A percentile compares a stretch with the other conserved stretches of the same genome.
phyloP scores from a whole-genome alignment of 2,888 invertebrate genomes.

The Hirtodrosophila histrioides region DNA sequence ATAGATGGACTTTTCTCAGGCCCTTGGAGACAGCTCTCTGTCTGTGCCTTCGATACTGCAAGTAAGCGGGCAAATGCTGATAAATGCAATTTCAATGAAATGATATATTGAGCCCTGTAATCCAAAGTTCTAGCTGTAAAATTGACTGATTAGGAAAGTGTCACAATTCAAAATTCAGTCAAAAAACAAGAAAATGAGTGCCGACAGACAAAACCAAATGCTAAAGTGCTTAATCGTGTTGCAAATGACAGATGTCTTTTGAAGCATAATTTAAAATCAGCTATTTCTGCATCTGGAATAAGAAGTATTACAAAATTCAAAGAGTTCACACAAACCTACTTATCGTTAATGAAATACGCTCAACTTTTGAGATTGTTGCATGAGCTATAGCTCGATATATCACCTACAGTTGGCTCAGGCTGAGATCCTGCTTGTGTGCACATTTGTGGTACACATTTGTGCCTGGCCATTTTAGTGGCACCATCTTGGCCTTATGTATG shows the following conservation, averaged over 20 bases:
- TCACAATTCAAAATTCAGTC: conserved; percentile 25
- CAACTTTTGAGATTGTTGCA: conserved; percentile 35
- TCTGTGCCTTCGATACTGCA: conserved; percentile 33
- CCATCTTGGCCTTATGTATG: conserved; percentile 47
- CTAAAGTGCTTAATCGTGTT: conserved; percentile 33
- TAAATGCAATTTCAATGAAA: conserved; percentile 58
- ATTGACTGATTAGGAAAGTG: conserved; percentile 41
- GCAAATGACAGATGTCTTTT: conserved; percentile 41
- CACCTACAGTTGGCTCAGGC: conserved; percentile 12
- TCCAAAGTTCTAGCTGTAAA: conserved; percentile 27
- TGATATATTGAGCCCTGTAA: conserved; percentile 43
- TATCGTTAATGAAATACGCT: conserved; percentile 41
- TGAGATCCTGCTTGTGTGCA: conserved; percentile 51
- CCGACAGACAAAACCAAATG: conserved; percentile 3
- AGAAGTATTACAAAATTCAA: conserved; percentile 11
- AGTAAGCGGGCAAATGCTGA: conserved; percentile 32
- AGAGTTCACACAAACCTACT: conserved; percentile 22
- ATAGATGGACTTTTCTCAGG: conserved; percentile 27
- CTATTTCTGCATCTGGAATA: conserved; percentile 2
- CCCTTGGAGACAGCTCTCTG: conserved; percentile 19
- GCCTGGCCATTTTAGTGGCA: conserved; percentile 1
- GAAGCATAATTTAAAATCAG: conserved; percentile 8
- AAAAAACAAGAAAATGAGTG: conserved; percentile 3
- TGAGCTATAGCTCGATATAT: conserved; percentile 41
- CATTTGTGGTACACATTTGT: conserved; percentile 4